Conservation (phyloP, 2,797 vertebrate species). For the Pangasius djambal region DNA sequence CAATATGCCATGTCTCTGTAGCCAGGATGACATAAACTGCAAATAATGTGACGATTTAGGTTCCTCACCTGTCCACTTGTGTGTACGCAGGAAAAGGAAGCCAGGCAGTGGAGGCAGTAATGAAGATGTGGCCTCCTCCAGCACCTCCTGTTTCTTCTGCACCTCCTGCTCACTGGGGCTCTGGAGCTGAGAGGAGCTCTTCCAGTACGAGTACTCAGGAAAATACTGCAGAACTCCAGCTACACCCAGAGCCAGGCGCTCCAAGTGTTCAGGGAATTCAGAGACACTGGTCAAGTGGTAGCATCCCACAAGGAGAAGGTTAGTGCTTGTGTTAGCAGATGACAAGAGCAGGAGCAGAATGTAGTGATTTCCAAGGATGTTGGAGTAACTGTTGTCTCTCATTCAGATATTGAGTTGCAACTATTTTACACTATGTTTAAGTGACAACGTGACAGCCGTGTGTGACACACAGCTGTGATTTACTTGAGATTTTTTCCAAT, state of each 20-base stretch:
- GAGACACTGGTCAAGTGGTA: slow-evolving; percentile 1
- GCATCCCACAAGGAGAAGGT: slow-evolving; percentile 59
- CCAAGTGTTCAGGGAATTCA: slow-evolving; percentile 20
- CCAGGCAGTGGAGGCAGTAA: slow-evolving; percentile 66
- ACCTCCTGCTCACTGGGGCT: slow-evolving; percentile 57
- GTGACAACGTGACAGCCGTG: background rate
- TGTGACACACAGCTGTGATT: background rate
- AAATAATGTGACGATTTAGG: background rate
- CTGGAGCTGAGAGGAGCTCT: slow-evolving; percentile 40
- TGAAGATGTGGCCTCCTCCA: slow-evolving; percentile 82
- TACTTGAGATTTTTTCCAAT: background rate
- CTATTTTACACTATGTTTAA: background rate
- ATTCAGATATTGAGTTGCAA: background rate
- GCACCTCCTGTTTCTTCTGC: slow-evolving; percentile 58
- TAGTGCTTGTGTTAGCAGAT: slow-evolving; percentile 1
- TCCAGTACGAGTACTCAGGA: slow-evolving; percentile 36
- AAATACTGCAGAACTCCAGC: slow-evolving; percentile 24
- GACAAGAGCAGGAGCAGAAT: background rate
- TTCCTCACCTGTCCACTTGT: background rate
- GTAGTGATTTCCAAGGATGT: no score
- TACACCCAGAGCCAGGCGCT: background rate
- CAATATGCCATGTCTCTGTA: background rate
- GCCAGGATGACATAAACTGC: background rate
- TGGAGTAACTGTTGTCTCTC: no score
- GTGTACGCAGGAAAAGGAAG: slow-evolving; percentile 34